phyloP scores from a whole-genome alignment of 2,888 invertebrate species.

The Dasypogon diadema region DNA sequence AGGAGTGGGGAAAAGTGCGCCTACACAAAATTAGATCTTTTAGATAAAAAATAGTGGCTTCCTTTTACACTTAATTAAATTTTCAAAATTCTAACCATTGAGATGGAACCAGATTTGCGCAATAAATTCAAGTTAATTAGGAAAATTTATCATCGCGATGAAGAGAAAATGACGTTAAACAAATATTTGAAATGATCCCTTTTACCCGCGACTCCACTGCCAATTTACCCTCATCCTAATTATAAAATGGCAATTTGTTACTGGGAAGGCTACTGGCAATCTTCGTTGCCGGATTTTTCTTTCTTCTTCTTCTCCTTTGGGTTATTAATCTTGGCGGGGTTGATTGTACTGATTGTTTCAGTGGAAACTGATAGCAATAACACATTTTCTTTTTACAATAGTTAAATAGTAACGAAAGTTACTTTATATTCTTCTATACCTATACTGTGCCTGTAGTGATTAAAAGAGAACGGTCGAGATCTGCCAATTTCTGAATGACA shows the following conservation, averaged over 20 bases:
- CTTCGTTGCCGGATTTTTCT: too few species aligned
- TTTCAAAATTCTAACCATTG: conserved; percentile 10
- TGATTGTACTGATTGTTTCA: not conserved
- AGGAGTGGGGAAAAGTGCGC: not conserved
- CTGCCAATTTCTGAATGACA: too few species aligned
- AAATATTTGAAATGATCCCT: conserved; percentile 6
- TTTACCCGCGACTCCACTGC: not conserved
- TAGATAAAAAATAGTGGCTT: conserved; percentile 5
- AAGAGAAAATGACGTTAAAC: conserved; percentile 35
- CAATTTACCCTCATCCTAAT: conserved; percentile 11
- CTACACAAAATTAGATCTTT: not conserved
- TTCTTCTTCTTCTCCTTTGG: not conserved
- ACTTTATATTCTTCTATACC: too few species aligned
- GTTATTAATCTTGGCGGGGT: not conserved
- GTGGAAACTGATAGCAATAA: conserved; percentile 3
- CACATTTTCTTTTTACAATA: not conserved
- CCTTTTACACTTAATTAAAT: conserved; percentile 30
- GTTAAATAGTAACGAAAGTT: too few species aligned
- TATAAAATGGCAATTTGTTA: conserved; percentile 36
- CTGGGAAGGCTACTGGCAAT: not conserved
- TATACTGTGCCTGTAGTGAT: too few species aligned
- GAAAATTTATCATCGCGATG: conserved; percentile 52
- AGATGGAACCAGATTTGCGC: not conserved
- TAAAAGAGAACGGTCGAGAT: too few species aligned
- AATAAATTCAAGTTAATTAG: conserved; percentile 55